These are phyloP conservation scores for Norana najaformis DNA, from an alignment of 2,888 invertebrate species.

Conservation along the genomic window DNA sequence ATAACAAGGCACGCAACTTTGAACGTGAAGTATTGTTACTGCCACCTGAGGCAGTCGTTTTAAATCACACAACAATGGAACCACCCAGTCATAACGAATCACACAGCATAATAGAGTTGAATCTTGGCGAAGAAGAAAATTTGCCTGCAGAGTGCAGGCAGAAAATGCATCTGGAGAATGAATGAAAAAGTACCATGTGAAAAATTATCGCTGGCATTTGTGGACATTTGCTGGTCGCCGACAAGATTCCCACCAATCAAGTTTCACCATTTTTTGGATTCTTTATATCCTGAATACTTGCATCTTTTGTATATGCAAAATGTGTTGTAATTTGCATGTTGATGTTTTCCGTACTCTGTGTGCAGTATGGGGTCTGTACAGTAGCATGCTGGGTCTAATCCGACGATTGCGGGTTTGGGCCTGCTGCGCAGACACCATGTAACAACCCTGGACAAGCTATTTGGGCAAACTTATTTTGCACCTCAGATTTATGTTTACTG, in stretches of 20 bases:
- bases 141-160: not conserved
- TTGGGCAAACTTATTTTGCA: too few relatives aligned
- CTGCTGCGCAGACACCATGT: not conserved
- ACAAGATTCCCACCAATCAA: not conserved
- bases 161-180: not conserved
- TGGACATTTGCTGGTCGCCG: not conserved
- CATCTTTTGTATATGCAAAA: not conserved
- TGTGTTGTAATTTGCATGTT: not conserved
- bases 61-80: not conserved
- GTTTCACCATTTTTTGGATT: not conserved
- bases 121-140: not conserved
- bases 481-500: not conserved
- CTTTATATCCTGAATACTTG: not conserved
- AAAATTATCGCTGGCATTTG: not conserved
- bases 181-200: not conserved
- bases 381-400: not conserved
- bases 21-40: constrained; percentile 43
- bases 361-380: too few relatives aligned
- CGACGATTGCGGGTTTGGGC: not conserved
- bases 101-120: constrained; percentile 13
- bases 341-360: not conserved
- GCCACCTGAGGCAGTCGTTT: not conserved
- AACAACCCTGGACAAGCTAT: too few relatives aligned
- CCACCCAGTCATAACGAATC: not conserved
- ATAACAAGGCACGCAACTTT: constrained; percentile 72